Percentiles rank a stretch among this genome's conserved stretches.
Conservation (phyloP, 2,888 invertebrate species). For the Copidosoma aretas region DNA sequence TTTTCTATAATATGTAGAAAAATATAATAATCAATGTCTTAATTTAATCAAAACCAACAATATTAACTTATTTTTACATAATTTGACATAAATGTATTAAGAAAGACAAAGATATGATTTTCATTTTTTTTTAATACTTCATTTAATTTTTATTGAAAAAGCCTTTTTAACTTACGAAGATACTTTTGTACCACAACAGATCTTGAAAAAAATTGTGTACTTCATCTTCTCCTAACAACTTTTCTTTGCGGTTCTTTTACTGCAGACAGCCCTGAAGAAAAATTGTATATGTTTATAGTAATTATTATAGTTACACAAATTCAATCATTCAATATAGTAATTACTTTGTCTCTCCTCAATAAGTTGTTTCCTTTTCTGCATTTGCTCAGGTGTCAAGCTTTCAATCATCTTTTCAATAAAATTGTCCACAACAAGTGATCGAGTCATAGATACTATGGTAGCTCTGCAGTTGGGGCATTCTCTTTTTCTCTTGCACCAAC, state of each 20-base stretch:
- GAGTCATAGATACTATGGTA: conserved; percentile 65
- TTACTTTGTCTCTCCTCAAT: conserved; percentile 52
- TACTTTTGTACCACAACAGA: no score
- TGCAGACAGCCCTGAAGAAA: conserved; percentile 19
- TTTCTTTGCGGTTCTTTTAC: neutral
- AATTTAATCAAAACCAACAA: no score
- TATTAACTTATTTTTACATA: no score
- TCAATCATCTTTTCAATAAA: conserved; percentile 76
- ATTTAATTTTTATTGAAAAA: neutral
- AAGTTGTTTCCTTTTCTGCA: conserved; percentile 65
- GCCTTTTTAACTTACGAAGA: neutral
- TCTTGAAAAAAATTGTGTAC: neutral
- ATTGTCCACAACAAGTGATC: conserved; percentile 73
- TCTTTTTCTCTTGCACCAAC: conserved; percentile 74
- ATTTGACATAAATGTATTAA: neutral
- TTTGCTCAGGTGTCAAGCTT: conserved; percentile 69
- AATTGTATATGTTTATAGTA: neutral
- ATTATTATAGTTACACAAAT: neutral
- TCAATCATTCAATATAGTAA: neutral
- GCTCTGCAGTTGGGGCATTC: conserved; percentile 76
- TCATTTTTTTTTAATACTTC: neutral
- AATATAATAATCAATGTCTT: no score
- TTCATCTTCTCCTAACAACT: conserved; percentile 1
- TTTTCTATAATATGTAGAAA: no score
- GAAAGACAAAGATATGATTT: neutral